Conservation (phyloP, 1,140 invertebrate species). For the Pseudomyrmex cubaensis region DNA sequence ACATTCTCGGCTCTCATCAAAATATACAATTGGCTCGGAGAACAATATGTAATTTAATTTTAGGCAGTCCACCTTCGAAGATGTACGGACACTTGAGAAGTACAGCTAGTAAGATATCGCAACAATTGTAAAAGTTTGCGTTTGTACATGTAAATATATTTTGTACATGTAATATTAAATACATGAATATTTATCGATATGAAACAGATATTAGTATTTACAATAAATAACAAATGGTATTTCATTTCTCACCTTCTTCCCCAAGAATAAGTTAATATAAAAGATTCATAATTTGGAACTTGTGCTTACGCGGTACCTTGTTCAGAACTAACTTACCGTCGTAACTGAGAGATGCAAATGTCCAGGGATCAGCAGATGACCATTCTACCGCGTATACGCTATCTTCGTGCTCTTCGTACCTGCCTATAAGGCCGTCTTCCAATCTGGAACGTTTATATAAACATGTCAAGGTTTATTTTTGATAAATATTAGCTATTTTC, state of each 20-base stretch:
- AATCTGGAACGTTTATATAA: slow-evolving; percentile 82
- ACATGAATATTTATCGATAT: background rate
- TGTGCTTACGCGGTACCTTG: slow-evolving; percentile 95
- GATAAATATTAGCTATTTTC: no score
- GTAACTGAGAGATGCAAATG: slow-evolving; percentile 98
- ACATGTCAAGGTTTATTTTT: background rate
- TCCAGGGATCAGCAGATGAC: slow-evolving; percentile 98
- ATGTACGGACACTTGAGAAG: slow-evolving; percentile 95
- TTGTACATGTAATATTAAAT: background rate
- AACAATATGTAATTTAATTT: slow-evolving; percentile 98
- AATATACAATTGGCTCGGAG: slow-evolving; percentile 98
- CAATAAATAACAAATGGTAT: slow-evolving; percentile 24
- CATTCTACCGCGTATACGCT: slow-evolving; percentile 98
- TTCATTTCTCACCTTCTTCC: background rate
- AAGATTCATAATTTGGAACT: slow-evolving; percentile 92
- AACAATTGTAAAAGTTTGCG: slow-evolving; percentile 80
- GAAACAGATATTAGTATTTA: slow-evolving; percentile 21
- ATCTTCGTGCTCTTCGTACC: slow-evolving; percentile 98
- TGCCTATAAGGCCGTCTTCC: slow-evolving; percentile 93
- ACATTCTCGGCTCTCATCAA: slow-evolving; percentile 98
- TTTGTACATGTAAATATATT: background rate
- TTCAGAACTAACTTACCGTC: slow-evolving; percentile 97
- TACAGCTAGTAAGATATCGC: slow-evolving; percentile 90
- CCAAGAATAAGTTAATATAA: slow-evolving; percentile 84
- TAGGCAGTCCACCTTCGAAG: slow-evolving; percentile 98